Conservation (phyloP, 1,140 invertebrate genomes). For the Bilobella aurantiaca region DNA sequence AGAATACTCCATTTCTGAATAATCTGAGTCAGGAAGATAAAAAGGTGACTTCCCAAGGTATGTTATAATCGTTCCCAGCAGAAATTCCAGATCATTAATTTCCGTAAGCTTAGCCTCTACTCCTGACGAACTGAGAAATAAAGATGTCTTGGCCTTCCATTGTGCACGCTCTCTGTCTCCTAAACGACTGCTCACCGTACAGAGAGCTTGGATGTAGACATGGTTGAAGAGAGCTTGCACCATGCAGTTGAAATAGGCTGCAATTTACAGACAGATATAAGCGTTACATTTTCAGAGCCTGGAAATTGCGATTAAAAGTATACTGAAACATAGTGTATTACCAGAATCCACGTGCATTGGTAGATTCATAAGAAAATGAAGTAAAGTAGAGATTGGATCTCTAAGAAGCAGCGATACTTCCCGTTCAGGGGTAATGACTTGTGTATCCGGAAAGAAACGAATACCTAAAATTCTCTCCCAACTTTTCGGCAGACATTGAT, state of each 20-base stretch:
- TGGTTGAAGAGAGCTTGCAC: constrained; percentile 79
- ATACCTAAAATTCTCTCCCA: constrained; percentile 34
- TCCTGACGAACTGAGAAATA: neutral
- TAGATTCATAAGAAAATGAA: constrained; percentile 74
- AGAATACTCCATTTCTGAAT: constrained; percentile 22
- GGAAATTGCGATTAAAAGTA: too few species aligned
- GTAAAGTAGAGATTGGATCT: constrained; percentile 70
- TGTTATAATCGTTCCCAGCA: constrained; percentile 40
- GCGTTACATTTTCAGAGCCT: neutral
- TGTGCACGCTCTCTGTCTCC: constrained; percentile 43
- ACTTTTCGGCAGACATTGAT: constrained; percentile 31
- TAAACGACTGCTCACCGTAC: constrained; percentile 58
- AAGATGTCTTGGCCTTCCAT: constrained; percentile 36
- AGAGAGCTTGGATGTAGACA: constrained; percentile 73
- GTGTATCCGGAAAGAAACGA: constrained; percentile 31
- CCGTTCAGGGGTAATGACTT: constrained; percentile 45
- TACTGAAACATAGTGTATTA: constrained; percentile 47
- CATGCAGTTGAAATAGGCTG: constrained; percentile 74
- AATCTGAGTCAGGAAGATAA: constrained; percentile 36
- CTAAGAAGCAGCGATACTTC: constrained; percentile 72
- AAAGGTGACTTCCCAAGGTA: constrained; percentile 40
- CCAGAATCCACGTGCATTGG: constrained; percentile 76
- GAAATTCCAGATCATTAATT: constrained; percentile 33
- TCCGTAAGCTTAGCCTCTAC: constrained; percentile 3
- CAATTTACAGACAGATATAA: constrained; percentile 36